Percentiles rank a stretch among this genome's conserved stretches.
These are phyloP conservation scores for Platyrinchus mystaceus DNA, from an alignment of 2,797 vertebrate genomes.

Conservation along the genomic window DNA sequence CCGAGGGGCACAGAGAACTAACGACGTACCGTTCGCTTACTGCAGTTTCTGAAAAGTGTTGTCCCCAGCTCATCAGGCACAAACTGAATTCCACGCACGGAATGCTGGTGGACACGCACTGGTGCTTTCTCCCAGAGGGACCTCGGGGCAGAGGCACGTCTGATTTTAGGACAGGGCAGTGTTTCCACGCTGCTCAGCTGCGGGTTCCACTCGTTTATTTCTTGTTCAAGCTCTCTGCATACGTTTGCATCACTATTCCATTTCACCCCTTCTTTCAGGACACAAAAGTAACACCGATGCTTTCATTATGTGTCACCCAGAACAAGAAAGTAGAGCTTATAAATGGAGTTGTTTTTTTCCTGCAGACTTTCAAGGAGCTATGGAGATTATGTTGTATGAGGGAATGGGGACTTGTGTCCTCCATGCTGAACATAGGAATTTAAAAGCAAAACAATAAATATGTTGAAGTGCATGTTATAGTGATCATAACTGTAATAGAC, in stretches of 20 bases:
- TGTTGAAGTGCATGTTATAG: not conserved
- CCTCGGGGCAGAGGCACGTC: rapidly evolving
- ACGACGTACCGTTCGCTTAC: rapidly evolving
- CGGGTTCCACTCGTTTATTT: rapidly evolving
- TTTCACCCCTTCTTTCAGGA: not conserved
- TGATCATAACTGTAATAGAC: not conserved
- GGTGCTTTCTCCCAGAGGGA: too few relatives aligned
- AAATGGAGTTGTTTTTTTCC: not conserved
- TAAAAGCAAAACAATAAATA: not conserved
- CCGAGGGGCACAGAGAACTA: rapidly evolving
- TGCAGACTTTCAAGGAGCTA: not conserved
- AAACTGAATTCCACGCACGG: rapidly evolving
- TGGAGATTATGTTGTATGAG: not conserved
- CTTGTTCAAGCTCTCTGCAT: not conserved
- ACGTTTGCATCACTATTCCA: rapidly evolving
- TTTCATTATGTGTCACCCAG: not conserved
- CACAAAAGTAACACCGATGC: not conserved
- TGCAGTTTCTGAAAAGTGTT: rapidly evolving
- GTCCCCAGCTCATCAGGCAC: rapidly evolving
- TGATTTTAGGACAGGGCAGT: rapidly evolving
- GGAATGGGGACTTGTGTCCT: not conserved
- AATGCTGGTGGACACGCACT: rapidly evolving
- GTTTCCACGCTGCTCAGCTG: too few relatives aligned
- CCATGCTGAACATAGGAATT: not conserved
- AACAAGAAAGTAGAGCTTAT: not conserved